phyloP scores from a whole-genome alignment of 30 jellyfish, hydroid and myxozoan genomes.

The Hydractinia echinata region DNA sequence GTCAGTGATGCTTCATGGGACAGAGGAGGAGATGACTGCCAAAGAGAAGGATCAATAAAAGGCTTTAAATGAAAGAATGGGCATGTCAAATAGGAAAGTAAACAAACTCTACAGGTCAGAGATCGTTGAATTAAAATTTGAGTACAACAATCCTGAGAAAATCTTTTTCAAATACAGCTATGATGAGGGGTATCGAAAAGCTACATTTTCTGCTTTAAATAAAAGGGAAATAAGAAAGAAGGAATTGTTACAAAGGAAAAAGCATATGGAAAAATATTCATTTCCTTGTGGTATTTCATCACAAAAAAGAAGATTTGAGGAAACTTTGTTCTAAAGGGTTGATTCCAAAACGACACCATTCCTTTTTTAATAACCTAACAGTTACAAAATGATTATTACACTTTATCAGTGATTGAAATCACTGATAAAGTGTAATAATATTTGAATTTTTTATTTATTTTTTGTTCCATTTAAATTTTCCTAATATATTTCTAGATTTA shows the following conservation, averaged over 20 bases:
- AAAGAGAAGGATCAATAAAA: background rate
- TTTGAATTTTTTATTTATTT: too few relatives aligned
- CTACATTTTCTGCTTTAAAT: background rate
- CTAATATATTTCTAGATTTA: too few relatives aligned
- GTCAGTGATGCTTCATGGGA: background rate
- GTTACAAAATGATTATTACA: background rate
- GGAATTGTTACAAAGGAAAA: background rate
- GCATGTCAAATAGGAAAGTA: background rate
- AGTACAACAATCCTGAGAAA: background rate
- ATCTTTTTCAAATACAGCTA: too few relatives aligned
- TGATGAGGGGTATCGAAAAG: background rate
- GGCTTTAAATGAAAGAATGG: background rate
- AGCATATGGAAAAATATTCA: too few relatives aligned
- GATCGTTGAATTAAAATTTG: background rate
- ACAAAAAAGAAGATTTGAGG: background rate
- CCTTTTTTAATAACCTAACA: background rate
- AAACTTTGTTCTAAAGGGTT: constrained; percentile 10
- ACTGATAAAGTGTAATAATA: too few relatives aligned
- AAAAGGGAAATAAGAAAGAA: background rate
- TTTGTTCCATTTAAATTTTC: too few relatives aligned
- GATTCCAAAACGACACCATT: constrained; percentile 7
- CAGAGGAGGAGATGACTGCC: background rate
- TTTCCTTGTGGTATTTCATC: background rate
- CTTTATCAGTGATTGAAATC: background rate
- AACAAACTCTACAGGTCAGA: background rate